These are phyloP conservation scores for Pygoscelis adeliae DNA, from an alignment of 2,113 vertebrate species.

Conservation along the genomic window DNA sequence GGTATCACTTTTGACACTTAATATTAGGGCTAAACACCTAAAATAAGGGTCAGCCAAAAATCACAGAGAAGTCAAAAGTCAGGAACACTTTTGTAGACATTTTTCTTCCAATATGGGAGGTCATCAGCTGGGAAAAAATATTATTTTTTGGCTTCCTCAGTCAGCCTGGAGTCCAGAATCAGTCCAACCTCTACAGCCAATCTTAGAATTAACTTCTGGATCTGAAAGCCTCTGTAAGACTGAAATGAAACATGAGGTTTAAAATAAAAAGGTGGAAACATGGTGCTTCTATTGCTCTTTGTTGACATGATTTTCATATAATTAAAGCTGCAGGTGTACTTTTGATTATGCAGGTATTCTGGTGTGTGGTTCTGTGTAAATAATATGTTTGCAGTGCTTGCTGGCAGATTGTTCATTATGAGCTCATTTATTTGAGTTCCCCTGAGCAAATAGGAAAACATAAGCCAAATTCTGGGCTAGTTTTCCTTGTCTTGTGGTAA, in stretches of 20 bases:
- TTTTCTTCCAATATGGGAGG: not conserved
- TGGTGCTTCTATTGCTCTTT: not conserved
- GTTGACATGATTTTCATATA: not conserved
- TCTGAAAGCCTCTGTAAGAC: not conserved
- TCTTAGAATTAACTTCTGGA: not conserved
- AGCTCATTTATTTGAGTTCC: conserved; percentile 59
- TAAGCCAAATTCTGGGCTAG: not conserved
- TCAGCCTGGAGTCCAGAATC: not conserved
- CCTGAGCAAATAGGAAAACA: not conserved
- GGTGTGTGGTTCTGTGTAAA: not conserved
- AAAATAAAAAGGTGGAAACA: conserved; percentile 6
- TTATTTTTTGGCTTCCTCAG: not conserved
- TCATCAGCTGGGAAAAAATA: not conserved
- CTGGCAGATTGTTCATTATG: conserved; percentile 44
- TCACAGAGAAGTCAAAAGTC: not conserved
- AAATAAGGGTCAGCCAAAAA: not conserved
- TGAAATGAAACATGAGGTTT: not conserved
- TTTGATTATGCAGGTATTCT: conserved; percentile 34
- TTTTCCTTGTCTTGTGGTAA: not conserved
- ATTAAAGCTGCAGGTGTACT: conserved; percentile 46
- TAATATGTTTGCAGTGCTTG: not conserved
- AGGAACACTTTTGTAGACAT: not conserved
- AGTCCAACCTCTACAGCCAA: not conserved
- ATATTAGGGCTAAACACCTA: not conserved
- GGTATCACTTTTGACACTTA: not conserved